Evolutionary conservation across 2,888 invertebrate genomes (phyloP).

Genomic region (Plebejus anna): DNA sequence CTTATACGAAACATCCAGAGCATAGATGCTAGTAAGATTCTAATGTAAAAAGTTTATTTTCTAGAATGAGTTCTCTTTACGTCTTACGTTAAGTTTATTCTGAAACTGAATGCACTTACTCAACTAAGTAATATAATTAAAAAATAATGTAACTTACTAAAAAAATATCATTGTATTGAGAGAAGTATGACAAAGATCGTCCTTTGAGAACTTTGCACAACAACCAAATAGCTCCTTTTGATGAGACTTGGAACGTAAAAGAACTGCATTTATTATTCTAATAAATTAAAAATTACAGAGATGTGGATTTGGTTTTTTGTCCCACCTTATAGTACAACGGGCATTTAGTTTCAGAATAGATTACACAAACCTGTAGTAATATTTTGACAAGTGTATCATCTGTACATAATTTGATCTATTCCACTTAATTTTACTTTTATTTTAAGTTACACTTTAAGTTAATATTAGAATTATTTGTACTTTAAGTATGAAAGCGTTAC

Average conservation of each 20-base stretch:
- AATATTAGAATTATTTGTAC: constrained; percentile 61
- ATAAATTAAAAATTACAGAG: background rate
- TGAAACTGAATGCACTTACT: background rate
- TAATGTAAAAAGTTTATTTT: background rate
- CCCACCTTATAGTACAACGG: background rate
- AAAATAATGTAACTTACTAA: background rate
- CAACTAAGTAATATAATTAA: background rate
- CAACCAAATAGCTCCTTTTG: background rate
- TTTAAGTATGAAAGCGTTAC: constrained; percentile 73
- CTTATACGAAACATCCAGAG: constrained; percentile 68
- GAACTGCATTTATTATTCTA: background rate
- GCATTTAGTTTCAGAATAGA: constrained; percentile 3
- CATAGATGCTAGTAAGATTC: constrained; percentile 67
- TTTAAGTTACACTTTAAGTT: constrained; percentile 41
- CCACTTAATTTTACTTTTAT: constrained; percentile 37
- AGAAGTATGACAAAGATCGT: background rate
- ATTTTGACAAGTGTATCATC: constrained; percentile 25
- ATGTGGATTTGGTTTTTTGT: background rate
- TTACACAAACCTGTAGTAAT: background rate
- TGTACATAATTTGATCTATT: constrained; percentile 40
- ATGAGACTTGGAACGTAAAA: background rate
- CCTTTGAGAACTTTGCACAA: background rate
- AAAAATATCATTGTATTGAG: background rate
- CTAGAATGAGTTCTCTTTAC: constrained; percentile 12
- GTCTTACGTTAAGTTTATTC: background rate